Evolutionary conservation across 1,140 invertebrate species (phyloP).

Genomic region (Drosophila orosa): DNA sequence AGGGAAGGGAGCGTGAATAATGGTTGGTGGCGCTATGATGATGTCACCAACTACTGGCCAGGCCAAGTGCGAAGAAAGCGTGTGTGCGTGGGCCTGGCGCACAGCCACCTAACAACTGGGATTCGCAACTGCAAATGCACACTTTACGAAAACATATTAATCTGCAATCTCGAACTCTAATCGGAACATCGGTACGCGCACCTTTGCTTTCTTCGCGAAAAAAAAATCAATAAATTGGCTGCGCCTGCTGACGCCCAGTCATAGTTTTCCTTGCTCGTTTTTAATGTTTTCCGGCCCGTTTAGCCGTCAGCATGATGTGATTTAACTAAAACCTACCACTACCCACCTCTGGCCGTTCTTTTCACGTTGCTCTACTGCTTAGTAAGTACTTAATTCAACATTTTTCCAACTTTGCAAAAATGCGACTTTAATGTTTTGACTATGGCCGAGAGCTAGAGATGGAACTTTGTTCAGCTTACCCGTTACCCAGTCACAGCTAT

Average conservation of each 20-base stretch:
- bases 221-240: constrained; percentile 46
- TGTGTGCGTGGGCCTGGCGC: constrained; percentile 6
- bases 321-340: neutral
- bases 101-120: constrained; percentile 11
- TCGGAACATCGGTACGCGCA: constrained; percentile 21
- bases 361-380: constrained; percentile 13
- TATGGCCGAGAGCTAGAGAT: constrained; percentile 18
- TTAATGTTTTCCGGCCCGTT: neutral
- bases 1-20: constrained; percentile 27
- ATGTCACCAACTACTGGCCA: constrained; percentile 73
- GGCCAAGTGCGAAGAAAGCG: constrained; percentile 50
- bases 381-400: constrained; percentile 50
- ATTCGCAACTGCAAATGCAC: neutral
- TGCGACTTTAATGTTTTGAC: constrained; percentile 71
- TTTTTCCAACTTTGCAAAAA: constrained; percentile 62
- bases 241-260: constrained; percentile 12
- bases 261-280: neutral
- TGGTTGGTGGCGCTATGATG: constrained; percentile 64
- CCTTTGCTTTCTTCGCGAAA: constrained; percentile 28
- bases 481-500: constrained; percentile 1
- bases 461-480: neutral
- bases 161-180: neutral
- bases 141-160: neutral
- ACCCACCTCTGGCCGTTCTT: constrained; percentile 52
- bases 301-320: neutral